phyloP scores from a whole-genome alignment of 2,888 invertebrate genomes.

The Marasmarcha lunaedactyla region DNA sequence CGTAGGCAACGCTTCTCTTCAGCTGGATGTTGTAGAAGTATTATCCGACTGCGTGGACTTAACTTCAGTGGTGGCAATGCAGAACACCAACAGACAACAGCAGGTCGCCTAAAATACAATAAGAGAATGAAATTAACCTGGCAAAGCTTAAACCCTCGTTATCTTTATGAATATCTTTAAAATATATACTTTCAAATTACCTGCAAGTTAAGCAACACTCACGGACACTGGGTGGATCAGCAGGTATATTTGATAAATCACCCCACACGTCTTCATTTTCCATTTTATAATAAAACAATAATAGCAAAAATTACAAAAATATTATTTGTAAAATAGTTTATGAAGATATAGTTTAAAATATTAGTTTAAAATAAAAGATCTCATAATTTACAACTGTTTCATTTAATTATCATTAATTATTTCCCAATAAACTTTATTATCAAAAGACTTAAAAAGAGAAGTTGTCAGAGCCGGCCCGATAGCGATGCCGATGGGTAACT shows the following conservation, averaged over 20 bases:
- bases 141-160: no score
- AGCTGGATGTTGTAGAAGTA: conserved; percentile 92
- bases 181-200: conserved; percentile 62
- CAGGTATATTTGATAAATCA: conserved; percentile 79
- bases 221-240: conserved; percentile 82
- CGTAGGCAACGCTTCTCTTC: conserved; percentile 91
- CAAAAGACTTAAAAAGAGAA: no score
- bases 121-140: no score
- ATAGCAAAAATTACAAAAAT: no score
- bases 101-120: conserved; percentile 80
- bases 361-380: no score
- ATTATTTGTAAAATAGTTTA: no score
- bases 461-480: no score
- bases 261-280: conserved; percentile 71
- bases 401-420: background rate
- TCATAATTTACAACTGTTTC: background rate
- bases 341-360: no score
- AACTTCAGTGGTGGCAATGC: conserved; percentile 81
- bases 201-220: conserved; percentile 79
- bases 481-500: no score
- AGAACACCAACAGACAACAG: conserved; percentile 90
- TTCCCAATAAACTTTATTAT: background rate
- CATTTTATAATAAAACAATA: no score
- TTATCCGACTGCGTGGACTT: conserved; percentile 76
- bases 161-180: conserved; percentile 2